phyloP scores from a whole-genome alignment of 2,113 vertebrate species.

The Okapia johnstoni region DNA sequence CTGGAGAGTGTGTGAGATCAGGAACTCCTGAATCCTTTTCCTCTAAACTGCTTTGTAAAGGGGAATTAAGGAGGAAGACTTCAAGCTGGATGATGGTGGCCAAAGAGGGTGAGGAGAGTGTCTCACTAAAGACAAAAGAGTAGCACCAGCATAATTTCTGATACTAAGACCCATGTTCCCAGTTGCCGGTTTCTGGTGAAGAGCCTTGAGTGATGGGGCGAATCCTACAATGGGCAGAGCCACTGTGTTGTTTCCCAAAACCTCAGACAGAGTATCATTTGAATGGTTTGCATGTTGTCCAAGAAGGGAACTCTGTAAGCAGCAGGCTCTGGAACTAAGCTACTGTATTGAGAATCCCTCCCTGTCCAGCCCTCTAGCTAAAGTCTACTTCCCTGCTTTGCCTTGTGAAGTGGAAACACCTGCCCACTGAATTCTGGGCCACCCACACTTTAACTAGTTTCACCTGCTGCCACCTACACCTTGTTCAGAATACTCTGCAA shows the following conservation, averaged over 20 bases:
- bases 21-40: not conserved
- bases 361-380: not conserved
- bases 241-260: not conserved
- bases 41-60: not conserved
- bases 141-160: not conserved
- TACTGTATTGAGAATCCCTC: not conserved
- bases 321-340: not conserved
- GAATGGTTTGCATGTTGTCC: not conserved
- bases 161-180: not conserved
- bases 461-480: not conserved
- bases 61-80: not conserved
- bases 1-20: not conserved
- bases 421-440: not conserved
- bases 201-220: not conserved
- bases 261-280: not conserved
- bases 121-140: not conserved
- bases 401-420: not conserved
- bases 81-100: too few species aligned
- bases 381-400: not conserved
- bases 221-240: not conserved
- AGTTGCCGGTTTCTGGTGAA: not conserved
- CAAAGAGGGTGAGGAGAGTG: not conserved
- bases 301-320: not conserved
- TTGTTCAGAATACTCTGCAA: not conserved
- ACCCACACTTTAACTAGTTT: not conserved